These are phyloP conservation scores for Calcarius ornatus DNA, from an alignment of 2,113 vertebrate genomes.

Conservation along the genomic window DNA sequence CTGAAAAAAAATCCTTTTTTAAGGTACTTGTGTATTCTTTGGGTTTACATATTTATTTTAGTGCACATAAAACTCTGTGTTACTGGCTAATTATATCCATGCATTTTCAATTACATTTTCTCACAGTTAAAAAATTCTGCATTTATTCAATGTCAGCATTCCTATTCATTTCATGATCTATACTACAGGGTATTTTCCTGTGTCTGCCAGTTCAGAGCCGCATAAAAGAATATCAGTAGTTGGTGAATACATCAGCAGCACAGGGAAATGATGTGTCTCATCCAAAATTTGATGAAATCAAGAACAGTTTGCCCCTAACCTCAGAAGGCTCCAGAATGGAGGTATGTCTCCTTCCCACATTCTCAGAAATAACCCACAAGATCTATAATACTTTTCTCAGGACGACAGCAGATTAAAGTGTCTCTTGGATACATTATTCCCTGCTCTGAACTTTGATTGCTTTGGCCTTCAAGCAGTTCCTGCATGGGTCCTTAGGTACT, in stretches of 20 bases:
- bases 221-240: background rate
- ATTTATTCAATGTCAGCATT: background rate
- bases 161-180: background rate
- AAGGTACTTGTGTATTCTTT: background rate
- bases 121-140: background rate
- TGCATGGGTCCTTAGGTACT: background rate
- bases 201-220: background rate
- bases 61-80: background rate
- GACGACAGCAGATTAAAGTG: background rate
- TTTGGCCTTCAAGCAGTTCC: background rate
- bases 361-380: background rate
- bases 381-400: background rate
- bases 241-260: background rate
- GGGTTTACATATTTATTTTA: background rate
- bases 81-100: background rate
- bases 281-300: background rate
- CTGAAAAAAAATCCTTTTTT: background rate
- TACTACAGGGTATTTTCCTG: background rate
- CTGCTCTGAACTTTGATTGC: background rate
- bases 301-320: background rate
- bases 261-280: fast-evolving
- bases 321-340: background rate
- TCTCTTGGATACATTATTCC: background rate
- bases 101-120: background rate
- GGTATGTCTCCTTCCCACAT: background rate